phyloP scores from a whole-genome alignment of 92 coral and sea anemone species.

The Epizoanthus fatuus region DNA sequence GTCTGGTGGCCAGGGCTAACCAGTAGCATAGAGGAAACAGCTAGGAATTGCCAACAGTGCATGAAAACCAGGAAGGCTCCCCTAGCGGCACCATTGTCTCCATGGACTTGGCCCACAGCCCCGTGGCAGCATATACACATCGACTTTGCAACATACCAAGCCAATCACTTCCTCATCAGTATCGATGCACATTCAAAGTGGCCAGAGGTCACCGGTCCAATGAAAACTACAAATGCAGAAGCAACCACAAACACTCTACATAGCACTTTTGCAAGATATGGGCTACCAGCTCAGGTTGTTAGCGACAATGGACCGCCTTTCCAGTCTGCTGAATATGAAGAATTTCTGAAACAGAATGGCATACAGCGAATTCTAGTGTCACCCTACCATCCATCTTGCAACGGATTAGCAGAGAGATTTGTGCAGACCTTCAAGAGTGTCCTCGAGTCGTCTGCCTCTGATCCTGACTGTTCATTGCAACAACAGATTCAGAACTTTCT shows the following conservation, averaged over 20 bases:
- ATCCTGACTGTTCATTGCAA: conserved; percentile 11
- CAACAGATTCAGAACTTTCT: conserved; percentile 36
- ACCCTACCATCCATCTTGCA: conserved; percentile 37
- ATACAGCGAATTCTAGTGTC: conserved; percentile 28
- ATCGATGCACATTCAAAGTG: conserved; percentile 69
- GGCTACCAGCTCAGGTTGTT: too few relatives aligned
- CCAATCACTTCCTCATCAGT: conserved; percentile 50
- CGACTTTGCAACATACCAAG: conserved; percentile 43
- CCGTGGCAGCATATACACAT: conserved; percentile 42
- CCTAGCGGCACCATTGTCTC: conserved; percentile 34
- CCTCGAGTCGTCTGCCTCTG: background rate
- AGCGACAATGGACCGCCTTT: too few relatives aligned
- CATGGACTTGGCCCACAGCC: conserved; percentile 47
- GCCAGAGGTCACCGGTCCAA: conserved; percentile 73
- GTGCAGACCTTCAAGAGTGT: conserved; percentile 57
- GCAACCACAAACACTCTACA: too few relatives aligned
- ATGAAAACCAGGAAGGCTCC: conserved; percentile 40
- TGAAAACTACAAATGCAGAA: background rate
- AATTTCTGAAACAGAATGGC: conserved; percentile 49
- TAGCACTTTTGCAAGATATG: too few relatives aligned
- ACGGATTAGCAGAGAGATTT: conserved; percentile 57
- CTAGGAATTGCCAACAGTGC: conserved; percentile 46
- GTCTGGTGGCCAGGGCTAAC: conserved; percentile 61
- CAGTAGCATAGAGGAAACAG: conserved; percentile 39
- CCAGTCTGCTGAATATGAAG: too few relatives aligned